Evolutionary conservation across 2,888 invertebrate species (phyloP), one percentile per base, ranked within the genome.

Genomic region (Amphipoea lucens): DNA sequence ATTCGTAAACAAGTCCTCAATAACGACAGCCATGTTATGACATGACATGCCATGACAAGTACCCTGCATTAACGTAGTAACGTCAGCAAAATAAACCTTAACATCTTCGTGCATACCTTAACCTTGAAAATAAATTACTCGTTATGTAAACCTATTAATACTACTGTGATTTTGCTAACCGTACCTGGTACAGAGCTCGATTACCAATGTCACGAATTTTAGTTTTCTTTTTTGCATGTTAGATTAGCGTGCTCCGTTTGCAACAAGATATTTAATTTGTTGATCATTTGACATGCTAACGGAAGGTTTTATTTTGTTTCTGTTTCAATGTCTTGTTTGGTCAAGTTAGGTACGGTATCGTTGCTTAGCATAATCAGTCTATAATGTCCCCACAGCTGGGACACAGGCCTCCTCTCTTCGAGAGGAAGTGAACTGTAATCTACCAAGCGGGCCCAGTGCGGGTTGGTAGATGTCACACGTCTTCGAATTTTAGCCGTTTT

Each of bases 121-220:
- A 88, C 89, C 89, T 90, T 89, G 90, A 48, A 54, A 85, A 89
- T 81, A 89, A 88, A 83, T 86, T 80, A 74, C 74, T 81, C 72
- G 80, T 85, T 83, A 87, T 65, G 63, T 79, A 83, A 83, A 78
- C 68, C 74, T 82, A 89, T 87, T 90, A 89, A 87, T 83, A 80
- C 72, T 79, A 69, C 76, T 70, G 73, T 75, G 79, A 75, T 79
- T 84, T 82, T 83, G 82, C 67, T 78, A 63, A 83, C 82, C 81
- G 82, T 87, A 78, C 85, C 88, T 68, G 90, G 90, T 83, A 90
- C 87, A 42, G 54, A 76, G 66, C 67, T 75, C 29, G 79, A 82
- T 86, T 78, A 82, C 77, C 68, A 73, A 81, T 74, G 83, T 82
- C 87, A 89, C 87, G 83, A 81, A 80, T 76, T 75, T 73, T n/a